Percentiles rank a stretch among this genome's conserved stretches.
Conservation (phyloP, 1,140 invertebrate genomes). For the Drosophila orosa region DNA sequence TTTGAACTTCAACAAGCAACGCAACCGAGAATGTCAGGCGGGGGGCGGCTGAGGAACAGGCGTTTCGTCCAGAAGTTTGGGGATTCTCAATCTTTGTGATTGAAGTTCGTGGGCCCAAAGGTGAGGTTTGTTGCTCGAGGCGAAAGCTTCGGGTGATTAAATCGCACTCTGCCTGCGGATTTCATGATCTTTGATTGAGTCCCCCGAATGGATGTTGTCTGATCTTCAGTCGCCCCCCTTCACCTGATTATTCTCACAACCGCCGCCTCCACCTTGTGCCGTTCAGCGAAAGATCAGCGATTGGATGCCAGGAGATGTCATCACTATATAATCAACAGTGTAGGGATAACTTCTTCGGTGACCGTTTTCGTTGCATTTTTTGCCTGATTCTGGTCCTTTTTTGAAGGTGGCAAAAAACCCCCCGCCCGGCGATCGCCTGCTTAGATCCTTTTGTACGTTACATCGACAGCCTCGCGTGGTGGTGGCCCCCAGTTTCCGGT, state of each 20-base stretch:
- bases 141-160: conserved; percentile 16
- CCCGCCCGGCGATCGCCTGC: conserved; percentile 21
- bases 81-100: not conserved
- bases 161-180: not conserved
- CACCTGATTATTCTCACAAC: conserved; percentile 32
- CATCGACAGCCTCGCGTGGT: conserved; percentile 14
- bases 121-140: conserved; percentile 9
- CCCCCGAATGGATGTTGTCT: conserved; percentile 39
- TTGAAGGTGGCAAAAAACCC: conserved; percentile 71
- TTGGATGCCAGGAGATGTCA: conserved; percentile 7
- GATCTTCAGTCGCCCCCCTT: conserved; percentile 10
- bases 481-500: conserved; percentile 3
- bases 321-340: conserved; percentile 7
- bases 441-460: conserved; percentile 48
- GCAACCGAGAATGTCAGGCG: conserved; percentile 18
- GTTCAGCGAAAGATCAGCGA: conserved; percentile 21
- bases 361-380: conserved; percentile 12
- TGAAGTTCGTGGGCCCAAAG: not conserved
- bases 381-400: conserved; percentile 49
- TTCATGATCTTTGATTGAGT: not conserved
- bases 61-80: conserved; percentile 52
- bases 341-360: conserved; percentile 10
- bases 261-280: conserved; percentile 44
- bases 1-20: conserved; percentile 7
- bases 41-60: conserved; percentile 16